phyloP scores from a whole-genome alignment of 2,888 invertebrate species.

The Ornithoptera alexandrae region DNA sequence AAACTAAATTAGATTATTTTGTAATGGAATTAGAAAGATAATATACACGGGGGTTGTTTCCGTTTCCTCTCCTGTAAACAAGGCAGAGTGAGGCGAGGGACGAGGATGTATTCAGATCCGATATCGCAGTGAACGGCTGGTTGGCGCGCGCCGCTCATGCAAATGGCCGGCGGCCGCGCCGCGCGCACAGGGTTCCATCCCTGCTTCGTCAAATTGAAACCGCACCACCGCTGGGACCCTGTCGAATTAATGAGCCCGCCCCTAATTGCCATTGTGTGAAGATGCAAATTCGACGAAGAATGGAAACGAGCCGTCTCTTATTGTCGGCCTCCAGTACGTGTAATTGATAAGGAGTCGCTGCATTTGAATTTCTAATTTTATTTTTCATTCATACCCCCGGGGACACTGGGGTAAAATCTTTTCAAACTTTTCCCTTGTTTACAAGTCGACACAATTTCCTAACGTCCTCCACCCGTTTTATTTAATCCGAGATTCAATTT shows the following conservation, averaged over 20 bases:
- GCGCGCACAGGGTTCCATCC: slow-evolving; percentile 54
- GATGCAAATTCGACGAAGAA: slow-evolving; percentile 71
- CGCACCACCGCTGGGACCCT: slow-evolving; percentile 49
- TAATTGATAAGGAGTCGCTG: slow-evolving; percentile 74
- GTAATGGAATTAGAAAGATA: no score
- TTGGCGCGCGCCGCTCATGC: slow-evolving; percentile 50
- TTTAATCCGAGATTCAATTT: not conserved
- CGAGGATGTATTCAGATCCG: slow-evolving; percentile 47
- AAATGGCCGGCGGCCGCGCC: slow-evolving; percentile 63
- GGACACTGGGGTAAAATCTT: slow-evolving; percentile 32
- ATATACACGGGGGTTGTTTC: no score
- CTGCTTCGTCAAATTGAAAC: slow-evolving; percentile 56
- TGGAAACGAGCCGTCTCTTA: slow-evolving; percentile 56
- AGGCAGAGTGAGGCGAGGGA: slow-evolving; percentile 34
- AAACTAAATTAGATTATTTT: no score
- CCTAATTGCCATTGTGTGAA: slow-evolving; percentile 76
- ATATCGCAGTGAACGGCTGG: slow-evolving; percentile 61
- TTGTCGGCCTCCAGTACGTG: slow-evolving; percentile 65
- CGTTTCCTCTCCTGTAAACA: not conserved
- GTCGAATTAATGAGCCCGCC: slow-evolving; percentile 54
- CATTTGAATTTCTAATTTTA: slow-evolving; percentile 74
- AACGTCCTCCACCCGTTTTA: not conserved
- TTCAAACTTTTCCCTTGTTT: slow-evolving; percentile 27
- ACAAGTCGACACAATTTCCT: slow-evolving; percentile 6
- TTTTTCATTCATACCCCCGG: slow-evolving; percentile 49